Percentiles rank a stretch among this genome's conserved stretches.
Evolutionary conservation across 2,888 invertebrate genomes (phyloP).

Genomic region (Ptychoptera contaminata): DNA sequence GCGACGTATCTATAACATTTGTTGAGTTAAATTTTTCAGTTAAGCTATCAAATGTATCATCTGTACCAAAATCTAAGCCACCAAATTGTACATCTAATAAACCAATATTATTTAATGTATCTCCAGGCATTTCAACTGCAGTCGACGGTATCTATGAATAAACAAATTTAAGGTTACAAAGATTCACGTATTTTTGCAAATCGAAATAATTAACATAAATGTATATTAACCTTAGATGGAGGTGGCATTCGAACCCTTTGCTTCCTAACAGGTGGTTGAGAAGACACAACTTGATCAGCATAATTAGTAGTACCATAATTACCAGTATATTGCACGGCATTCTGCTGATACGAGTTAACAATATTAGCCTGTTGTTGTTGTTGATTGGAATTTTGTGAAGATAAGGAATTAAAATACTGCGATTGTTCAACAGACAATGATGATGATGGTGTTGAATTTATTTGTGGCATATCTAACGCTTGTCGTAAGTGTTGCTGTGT

Average conservation of each 20-base stretch:
- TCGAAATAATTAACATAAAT: background rate
- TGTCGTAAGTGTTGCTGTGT: slow-evolving; percentile 17
- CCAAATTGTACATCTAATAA: slow-evolving; percentile 91
- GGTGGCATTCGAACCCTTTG: slow-evolving; percentile 65
- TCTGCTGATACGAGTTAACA: slow-evolving; percentile 13
- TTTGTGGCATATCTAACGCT: slow-evolving; percentile 28
- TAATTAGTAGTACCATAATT: slow-evolving; percentile 24
- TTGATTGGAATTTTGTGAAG: slow-evolving; percentile 21
- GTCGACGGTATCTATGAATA: slow-evolving; percentile 66
- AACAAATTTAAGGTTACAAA: slow-evolving; percentile 4
- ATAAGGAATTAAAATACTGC: slow-evolving; percentile 40
- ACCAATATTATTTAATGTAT: slow-evolving; percentile 51
- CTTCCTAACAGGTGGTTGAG: slow-evolving; percentile 30
- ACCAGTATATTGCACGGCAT: slow-evolving; percentile 23
- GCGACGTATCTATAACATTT: slow-evolving; percentile 14
- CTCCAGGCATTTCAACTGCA: slow-evolving; percentile 95
- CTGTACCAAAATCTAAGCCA: slow-evolving; percentile 58
- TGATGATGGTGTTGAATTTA: slow-evolving; percentile 39
- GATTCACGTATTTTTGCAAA: background rate
- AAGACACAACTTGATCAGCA: slow-evolving; percentile 17
- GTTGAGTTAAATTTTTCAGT: slow-evolving; percentile 30
- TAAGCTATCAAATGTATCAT: slow-evolving; percentile 27
- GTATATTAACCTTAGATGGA: slow-evolving; percentile 52
- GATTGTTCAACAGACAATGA: slow-evolving; percentile 44
- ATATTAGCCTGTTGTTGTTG: slow-evolving; percentile 5